phyloP scores from a whole-genome alignment of 2,113 vertebrate species.

The Nibea coibor region DNA sequence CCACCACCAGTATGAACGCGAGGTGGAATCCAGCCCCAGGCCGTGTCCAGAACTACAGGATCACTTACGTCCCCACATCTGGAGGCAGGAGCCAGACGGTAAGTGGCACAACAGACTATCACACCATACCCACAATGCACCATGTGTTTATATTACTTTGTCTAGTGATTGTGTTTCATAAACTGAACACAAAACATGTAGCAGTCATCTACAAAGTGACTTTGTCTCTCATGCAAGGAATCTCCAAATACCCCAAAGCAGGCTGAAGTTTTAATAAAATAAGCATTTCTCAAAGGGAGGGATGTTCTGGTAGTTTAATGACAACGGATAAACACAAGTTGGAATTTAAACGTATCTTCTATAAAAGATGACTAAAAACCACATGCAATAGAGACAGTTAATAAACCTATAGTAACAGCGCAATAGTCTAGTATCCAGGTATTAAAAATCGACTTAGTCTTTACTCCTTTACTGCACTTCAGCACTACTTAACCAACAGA shows the following conservation, averaged over 20 bases:
- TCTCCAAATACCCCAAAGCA: neutral
- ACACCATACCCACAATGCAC: neutral
- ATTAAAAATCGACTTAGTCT: constrained; percentile 6
- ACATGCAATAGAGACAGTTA: neutral
- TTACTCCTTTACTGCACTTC: constrained; percentile 6
- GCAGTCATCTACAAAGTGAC: neutral
- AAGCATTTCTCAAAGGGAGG: neutral
- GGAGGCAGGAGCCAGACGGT: constrained; percentile 89
- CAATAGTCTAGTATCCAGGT: neutral
- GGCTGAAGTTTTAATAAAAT: neutral
- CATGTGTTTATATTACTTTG: neutral
- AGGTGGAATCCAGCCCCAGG: constrained; percentile 94
- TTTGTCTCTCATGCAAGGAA: neutral
- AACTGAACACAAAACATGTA: neutral
- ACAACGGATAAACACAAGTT: neutral
- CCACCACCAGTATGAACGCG: constrained; percentile 91
- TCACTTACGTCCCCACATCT: constrained; percentile 88
- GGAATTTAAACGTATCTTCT: neutral
- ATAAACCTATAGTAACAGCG: no score
- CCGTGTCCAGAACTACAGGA: constrained; percentile 91
- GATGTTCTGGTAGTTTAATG: neutral
- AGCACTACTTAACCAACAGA: constrained; percentile 18
- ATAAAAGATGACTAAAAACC: no score
- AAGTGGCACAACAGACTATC: constrained; percentile 59
- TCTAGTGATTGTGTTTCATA: neutral